Conservation (phyloP, 2,888 invertebrate species). For the Criorhina ranunculi region DNA sequence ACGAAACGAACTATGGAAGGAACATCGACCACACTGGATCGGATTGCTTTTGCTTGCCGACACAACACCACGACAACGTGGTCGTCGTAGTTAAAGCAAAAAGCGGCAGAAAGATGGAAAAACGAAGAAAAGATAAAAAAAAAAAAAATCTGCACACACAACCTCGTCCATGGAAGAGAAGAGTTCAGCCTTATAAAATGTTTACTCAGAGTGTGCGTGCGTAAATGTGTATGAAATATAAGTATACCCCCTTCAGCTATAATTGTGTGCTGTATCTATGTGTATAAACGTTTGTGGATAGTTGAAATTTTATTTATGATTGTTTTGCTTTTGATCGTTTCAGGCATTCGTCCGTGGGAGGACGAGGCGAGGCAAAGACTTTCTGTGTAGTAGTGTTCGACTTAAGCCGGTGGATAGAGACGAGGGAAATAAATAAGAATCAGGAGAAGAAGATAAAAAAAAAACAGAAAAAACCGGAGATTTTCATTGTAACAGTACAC, state of each 20-base stretch:
- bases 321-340: constrained; percentile 40
- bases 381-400: constrained; percentile 9
- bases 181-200: constrained; percentile 6
- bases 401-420: background rate
- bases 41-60: constrained; percentile 44
- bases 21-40: constrained; percentile 38
- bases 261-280: constrained; percentile 10
- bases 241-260: background rate
- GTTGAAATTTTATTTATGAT: constrained; percentile 42
- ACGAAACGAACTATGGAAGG: constrained; percentile 17
- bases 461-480: constrained; percentile 12
- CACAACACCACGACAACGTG: constrained; percentile 43
- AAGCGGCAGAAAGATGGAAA: constrained; percentile 6
- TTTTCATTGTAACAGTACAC: constrained; percentile 50
- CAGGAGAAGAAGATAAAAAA: background rate
- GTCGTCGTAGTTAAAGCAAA: background rate
- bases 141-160: constrained; percentile 44
- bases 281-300: background rate
- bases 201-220: background rate
- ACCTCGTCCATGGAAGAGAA: background rate
- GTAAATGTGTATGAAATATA: background rate
- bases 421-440: constrained; percentile 9
- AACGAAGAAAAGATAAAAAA: constrained; percentile 27
- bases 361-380: background rate
- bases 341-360: background rate